These are phyloP conservation scores for Tupaia tana DNA, from an alignment of 2,113 vertebrate species.

Conservation along the genomic window DNA sequence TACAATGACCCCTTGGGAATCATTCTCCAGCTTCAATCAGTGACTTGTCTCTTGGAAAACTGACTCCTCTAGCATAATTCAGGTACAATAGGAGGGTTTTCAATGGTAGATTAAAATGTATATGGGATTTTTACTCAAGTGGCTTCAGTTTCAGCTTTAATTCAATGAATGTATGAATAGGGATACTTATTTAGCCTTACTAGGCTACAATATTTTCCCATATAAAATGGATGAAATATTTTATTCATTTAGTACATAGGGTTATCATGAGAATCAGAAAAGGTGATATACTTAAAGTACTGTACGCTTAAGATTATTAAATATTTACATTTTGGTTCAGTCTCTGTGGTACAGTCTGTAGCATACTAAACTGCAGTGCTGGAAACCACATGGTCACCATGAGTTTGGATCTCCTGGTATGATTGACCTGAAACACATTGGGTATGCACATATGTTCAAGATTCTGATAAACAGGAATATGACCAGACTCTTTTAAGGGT, in stretches of 20 bases:
- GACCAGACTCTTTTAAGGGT: too few relatives aligned
- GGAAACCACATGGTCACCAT: too few relatives aligned
- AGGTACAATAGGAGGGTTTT: background rate
- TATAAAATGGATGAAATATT: background rate
- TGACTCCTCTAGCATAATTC: constrained; percentile 38
- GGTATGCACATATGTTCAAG: too few relatives aligned
- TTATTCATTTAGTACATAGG: background rate
- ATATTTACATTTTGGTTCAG: background rate
- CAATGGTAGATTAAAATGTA: background rate
- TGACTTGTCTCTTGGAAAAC: background rate
- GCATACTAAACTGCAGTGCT: too few relatives aligned
- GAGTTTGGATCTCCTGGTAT: too few relatives aligned
- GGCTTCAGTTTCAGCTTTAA: background rate
- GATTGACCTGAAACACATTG: too few relatives aligned
- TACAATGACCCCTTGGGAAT: background rate
- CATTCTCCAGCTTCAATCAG: background rate
- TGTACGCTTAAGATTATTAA: background rate
- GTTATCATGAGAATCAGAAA: background rate
- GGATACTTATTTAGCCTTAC: background rate
- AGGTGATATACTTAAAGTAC: background rate
- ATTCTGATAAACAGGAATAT: too few relatives aligned
- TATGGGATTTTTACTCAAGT: constrained; percentile 17
- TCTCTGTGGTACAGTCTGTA: too few relatives aligned
- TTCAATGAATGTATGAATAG: background rate
- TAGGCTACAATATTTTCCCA: background rate